Percentiles rank a stretch among this genome's conserved stretches.
Conservation (phyloP, 2,888 invertebrate genomes). For the Drepanosiphum platanoidis region DNA sequence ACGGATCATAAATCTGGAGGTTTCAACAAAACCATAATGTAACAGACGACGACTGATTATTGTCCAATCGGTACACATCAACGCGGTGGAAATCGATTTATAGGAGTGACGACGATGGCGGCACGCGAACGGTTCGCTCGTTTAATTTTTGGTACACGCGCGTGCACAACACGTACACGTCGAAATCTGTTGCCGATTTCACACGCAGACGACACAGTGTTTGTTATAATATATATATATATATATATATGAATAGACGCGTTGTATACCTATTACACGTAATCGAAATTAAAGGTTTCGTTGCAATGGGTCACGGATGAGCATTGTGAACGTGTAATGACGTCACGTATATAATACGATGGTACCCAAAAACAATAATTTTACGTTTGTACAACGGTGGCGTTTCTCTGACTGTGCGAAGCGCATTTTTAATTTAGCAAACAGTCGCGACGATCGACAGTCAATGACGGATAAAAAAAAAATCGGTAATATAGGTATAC, state of each 20-base stretch:
- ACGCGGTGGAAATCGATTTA: background rate
- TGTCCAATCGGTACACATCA: background rate
- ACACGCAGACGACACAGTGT: background rate
- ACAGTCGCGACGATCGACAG: too few relatives aligned
- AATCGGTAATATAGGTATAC: too few relatives aligned
- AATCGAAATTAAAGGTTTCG: conserved; percentile 21
- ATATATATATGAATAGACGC: background rate
- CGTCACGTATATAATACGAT: conserved; percentile 24
- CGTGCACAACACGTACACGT: background rate
- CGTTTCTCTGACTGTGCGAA: background rate
- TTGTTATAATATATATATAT: background rate
- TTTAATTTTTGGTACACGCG: background rate
- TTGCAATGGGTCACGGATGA: conserved; percentile 12
- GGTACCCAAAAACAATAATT: too few relatives aligned
- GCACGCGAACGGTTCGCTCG: conserved; percentile 1
- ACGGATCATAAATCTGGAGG: conserved; percentile 29
- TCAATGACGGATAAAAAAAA: too few relatives aligned
- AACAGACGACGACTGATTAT: background rate
- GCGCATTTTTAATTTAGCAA: too few relatives aligned
- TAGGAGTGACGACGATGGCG: background rate
- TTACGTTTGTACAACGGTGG: conserved; percentile 13
- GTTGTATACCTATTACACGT: background rate
- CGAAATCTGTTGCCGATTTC: background rate
- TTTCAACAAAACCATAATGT: background rate
- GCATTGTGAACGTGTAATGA: background rate